These are phyloP conservation scores for Erethizon dorsatum DNA, from an alignment of 2,797 vertebrate species.

Conservation along the genomic window DNA sequence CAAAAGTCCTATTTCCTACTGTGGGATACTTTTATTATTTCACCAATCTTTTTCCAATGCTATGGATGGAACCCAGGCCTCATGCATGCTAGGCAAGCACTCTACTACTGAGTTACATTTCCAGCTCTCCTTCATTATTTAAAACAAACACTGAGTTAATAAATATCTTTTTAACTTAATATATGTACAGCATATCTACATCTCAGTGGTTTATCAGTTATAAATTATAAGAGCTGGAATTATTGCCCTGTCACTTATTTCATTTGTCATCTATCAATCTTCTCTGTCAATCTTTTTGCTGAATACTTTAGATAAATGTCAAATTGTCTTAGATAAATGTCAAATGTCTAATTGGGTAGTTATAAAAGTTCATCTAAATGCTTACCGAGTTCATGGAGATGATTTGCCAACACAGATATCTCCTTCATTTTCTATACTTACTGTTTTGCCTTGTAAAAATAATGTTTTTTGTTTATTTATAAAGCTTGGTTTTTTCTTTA, in stretches of 20 bases:
- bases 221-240: background rate
- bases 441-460: background rate
- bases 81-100: background rate
- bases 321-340: background rate
- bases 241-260: background rate
- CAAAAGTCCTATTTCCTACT: background rate
- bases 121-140: background rate
- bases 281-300: background rate
- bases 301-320: background rate
- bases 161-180: background rate
- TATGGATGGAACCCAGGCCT: too few relatives aligned
- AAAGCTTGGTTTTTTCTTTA: background rate
- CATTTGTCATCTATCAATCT: background rate
- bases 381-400: background rate
- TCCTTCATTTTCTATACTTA: background rate
- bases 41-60: background rate
- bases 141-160: background rate
- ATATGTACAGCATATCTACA: background rate
- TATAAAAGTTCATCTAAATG: background rate
- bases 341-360: background rate
- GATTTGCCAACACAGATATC: background rate
- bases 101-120: background rate
- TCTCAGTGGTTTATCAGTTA: background rate
- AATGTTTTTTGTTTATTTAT: background rate
- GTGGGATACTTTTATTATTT: background rate